Conservation (phyloP, 1,140 invertebrate genomes). For the Anastrepha obliqua region DNA sequence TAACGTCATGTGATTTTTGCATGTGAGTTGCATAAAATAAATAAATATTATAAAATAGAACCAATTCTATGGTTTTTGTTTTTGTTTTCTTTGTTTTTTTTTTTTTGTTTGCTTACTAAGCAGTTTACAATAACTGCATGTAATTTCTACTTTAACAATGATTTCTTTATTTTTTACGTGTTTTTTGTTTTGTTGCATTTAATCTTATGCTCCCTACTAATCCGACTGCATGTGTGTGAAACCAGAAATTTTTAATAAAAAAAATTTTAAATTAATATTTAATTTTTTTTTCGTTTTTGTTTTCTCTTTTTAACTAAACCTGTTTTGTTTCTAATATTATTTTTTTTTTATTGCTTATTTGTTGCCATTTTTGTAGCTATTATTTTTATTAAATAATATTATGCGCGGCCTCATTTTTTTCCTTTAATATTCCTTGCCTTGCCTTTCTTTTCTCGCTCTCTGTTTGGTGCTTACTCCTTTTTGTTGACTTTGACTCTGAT, state of each 20-base stretch:
- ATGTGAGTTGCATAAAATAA: background rate
- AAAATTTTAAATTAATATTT: constrained; percentile 39
- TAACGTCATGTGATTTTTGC: background rate
- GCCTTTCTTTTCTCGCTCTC: background rate
- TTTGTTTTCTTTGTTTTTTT: background rate
- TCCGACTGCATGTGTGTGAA: constrained; percentile 37
- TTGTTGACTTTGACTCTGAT: constrained; percentile 26
- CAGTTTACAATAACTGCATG: no score
- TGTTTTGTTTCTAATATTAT: constrained; percentile 15
- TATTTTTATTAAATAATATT: constrained; percentile 38
- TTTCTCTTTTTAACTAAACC: constrained; percentile 39
- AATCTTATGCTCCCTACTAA: background rate
- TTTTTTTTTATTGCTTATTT: constrained; percentile 42
- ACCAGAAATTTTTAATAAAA: constrained; percentile 18
- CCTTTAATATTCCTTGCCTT: background rate
- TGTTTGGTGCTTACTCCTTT: background rate
- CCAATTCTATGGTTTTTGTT: background rate
- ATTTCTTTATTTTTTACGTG: background rate
- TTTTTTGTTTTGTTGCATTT: background rate
- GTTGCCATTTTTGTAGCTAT: constrained; percentile 27
- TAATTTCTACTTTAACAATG: background rate
- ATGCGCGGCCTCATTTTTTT: background rate
- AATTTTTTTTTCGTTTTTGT: background rate
- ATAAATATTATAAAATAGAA: background rate
- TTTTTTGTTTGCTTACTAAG: background rate